A percentile compares a stretch with the other conserved stretches of the same genome.
Evolutionary conservation across 53 echinoderm and acorn worm genomes (phyloP).

Genomic region (Actinopyga echinites): DNA sequence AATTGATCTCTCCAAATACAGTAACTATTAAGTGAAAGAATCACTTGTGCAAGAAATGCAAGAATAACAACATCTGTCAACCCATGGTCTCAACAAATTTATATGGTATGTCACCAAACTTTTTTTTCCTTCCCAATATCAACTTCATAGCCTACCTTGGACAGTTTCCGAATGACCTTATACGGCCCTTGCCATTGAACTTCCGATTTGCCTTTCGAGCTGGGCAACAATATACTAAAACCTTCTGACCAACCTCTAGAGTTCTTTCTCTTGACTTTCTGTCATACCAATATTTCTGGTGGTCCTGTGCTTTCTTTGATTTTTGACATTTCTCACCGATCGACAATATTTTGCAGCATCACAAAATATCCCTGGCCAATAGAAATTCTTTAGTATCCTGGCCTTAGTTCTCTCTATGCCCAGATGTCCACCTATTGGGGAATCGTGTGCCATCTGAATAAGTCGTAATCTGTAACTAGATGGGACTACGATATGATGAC

Average conservation of each 20-base stretch:
- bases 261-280: too few species aligned
- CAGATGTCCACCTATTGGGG: background rate
- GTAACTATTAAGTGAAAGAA: too few species aligned
- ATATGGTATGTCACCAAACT: too few species aligned
- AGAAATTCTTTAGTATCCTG: background rate
- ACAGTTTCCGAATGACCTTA: background rate
- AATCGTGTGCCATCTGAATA: background rate
- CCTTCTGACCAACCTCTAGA: too few species aligned
- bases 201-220: background rate
- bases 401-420: conserved; percentile 7
- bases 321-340: background rate
- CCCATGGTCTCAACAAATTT: too few species aligned
- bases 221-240: too few species aligned
- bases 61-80: too few species aligned
- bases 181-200: background rate
- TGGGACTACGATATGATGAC: background rate
- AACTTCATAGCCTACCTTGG: background rate
- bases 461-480: background rate
- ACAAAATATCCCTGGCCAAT: conserved; percentile 2
- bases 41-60: too few species aligned
- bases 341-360: background rate
- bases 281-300: too few species aligned
- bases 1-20: too few species aligned
- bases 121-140: too few species aligned
- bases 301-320: too few species aligned